Conservation (phyloP, 2,113 vertebrate species). For the Clinocottus analis region DNA sequence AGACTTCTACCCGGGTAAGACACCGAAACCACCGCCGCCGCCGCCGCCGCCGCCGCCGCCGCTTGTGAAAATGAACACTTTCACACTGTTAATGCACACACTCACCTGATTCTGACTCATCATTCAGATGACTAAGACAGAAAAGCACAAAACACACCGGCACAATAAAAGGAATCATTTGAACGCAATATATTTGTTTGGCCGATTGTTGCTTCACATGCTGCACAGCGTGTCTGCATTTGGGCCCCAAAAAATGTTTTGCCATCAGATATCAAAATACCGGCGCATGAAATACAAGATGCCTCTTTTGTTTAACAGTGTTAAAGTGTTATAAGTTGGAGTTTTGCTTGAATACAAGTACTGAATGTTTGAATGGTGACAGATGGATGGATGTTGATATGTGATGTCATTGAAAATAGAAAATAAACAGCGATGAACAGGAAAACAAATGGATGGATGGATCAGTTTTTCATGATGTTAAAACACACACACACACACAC, state of each 20-base stretch:
- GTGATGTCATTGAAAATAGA: too few relatives aligned
- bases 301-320: background rate
- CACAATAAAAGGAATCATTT: background rate
- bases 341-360: background rate
- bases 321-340: background rate
- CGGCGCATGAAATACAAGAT: background rate
- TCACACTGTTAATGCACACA: background rate
- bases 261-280: background rate
- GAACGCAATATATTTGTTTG: background rate
- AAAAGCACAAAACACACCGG: background rate
- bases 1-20: conserved; percentile 95
- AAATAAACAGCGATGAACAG: too few relatives aligned
- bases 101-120: background rate
- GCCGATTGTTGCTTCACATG: background rate
- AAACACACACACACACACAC: too few relatives aligned
- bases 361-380: too few relatives aligned
- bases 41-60: background rate
- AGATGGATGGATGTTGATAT: too few relatives aligned
- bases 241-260: background rate
- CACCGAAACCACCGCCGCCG: background rate
- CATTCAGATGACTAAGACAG: background rate
- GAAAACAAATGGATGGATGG: too few relatives aligned
- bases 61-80: background rate
- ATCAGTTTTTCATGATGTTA: too few relatives aligned
- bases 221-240: background rate